A percentile compares a stretch with the other conserved stretches of the same genome.
Evolutionary conservation across 2,113 vertebrate genomes (phyloP).

Genomic region (Pitta sordida): DNA sequence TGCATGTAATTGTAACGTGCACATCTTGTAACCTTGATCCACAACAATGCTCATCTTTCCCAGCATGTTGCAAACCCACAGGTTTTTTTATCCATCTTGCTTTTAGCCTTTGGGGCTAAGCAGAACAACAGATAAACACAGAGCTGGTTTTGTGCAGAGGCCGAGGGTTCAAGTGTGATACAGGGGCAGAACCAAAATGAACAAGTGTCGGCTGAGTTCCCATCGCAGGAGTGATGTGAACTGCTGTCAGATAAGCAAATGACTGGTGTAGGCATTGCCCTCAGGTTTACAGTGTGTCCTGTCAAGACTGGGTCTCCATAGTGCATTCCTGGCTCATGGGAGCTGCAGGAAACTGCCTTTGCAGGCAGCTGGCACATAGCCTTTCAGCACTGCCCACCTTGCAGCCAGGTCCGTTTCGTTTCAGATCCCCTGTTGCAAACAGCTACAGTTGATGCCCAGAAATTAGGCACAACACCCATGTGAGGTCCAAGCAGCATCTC

Average conservation of each 20-base stretch:
- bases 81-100: background rate
- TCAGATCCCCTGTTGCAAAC: background rate
- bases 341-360: background rate
- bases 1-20: accelerated
- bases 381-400: background rate
- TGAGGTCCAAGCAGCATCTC: background rate
- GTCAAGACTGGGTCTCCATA: background rate
- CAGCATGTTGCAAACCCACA: background rate
- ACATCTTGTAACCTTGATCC: accelerated
- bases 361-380: background rate
- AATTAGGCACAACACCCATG: accelerated
- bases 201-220: background rate
- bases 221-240: background rate
- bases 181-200: background rate
- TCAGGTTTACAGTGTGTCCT: background rate
- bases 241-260: background rate
- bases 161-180: background rate
- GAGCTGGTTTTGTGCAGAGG: background rate
- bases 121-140: background rate
- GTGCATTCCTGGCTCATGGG: background rate
- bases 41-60: background rate
- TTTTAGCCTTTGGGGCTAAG: background rate
- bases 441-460: accelerated
- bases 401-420: background rate
- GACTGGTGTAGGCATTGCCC: background rate